A percentile compares a stretch with the other conserved stretches of the same genome.
Evolutionary conservation across 2,888 invertebrate genomes (phyloP).

Genomic region (Pseudeuparius sepicola): DNA sequence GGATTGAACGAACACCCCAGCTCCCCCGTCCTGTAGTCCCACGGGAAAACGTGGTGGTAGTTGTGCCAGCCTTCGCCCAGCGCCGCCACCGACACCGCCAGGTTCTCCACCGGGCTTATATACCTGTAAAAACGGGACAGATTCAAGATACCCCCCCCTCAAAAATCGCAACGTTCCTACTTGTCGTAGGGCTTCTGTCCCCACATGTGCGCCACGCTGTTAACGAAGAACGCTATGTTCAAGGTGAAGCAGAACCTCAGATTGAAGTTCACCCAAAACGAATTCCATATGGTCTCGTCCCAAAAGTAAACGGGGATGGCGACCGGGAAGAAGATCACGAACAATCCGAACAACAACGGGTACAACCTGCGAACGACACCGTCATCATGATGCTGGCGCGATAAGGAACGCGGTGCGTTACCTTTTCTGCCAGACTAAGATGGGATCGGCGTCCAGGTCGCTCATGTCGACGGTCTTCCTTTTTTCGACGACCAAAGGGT

Average conservation of each 20-base stretch:
- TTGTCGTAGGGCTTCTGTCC: conserved; percentile 88
- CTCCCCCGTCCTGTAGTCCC: conserved; percentile 49
- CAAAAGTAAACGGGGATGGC: conserved; percentile 73
- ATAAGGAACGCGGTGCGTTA: conserved; percentile 27
- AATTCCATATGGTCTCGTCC: conserved; percentile 66
- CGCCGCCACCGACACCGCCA: conserved; percentile 62
- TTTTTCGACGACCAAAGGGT: conserved; percentile 63
- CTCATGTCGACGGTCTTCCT: conserved; percentile 56
- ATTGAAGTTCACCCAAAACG: conserved; percentile 78
- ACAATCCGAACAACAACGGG: conserved; percentile 63
- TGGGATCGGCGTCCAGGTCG: conserved; percentile 61
- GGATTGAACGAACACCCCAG: conserved; percentile 46
- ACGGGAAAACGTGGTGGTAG: conserved; percentile 67
- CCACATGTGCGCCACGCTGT: conserved; percentile 89
- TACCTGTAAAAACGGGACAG: conserved; percentile 41
- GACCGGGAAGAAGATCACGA: conserved; percentile 64
- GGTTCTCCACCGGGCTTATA: conserved; percentile 63
- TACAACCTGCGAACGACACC: conserved; percentile 46
- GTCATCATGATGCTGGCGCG: not conserved
- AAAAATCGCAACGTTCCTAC: conserved; percentile 45
- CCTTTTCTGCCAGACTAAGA: conserved; percentile 68
- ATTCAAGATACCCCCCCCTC: too few relatives aligned
- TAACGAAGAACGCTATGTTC: conserved; percentile 91
- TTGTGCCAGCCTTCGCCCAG: conserved; percentile 80
- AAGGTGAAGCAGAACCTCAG: conserved; percentile 72